These are phyloP conservation scores for Pollachius pollachius DNA, from an alignment of 2,113 vertebrate genomes.

Conservation along the genomic window DNA sequence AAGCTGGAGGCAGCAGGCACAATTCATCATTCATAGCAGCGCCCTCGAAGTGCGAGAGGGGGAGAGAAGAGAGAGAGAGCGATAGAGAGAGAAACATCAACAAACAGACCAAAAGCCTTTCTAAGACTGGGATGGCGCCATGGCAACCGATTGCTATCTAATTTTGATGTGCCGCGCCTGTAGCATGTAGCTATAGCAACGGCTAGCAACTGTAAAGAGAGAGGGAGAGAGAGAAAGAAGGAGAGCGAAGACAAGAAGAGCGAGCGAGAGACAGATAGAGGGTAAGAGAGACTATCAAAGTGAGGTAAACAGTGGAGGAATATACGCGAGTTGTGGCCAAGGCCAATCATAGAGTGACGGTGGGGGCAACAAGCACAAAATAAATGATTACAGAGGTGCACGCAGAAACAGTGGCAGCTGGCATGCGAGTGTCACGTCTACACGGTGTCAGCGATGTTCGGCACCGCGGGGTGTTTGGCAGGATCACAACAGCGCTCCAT, in stretches of 20 bases:
- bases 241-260: not conserved
- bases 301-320: not conserved
- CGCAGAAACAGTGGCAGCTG: not conserved
- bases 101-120: slow-evolving; percentile 70
- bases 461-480: not conserved
- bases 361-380: no score
- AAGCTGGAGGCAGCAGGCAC: slow-evolving; percentile 55
- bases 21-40: slow-evolving; percentile 66
- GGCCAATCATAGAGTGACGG: no score
- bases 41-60: slow-evolving; percentile 19
- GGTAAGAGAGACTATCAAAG: not conserved
- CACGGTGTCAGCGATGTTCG: slow-evolving; percentile 17
- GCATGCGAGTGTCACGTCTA: not conserved
- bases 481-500: slow-evolving; percentile 20
- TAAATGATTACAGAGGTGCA: slow-evolving; percentile 8
- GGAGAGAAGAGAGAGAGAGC: slow-evolving; percentile 13
- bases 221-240: slow-evolving; percentile 12
- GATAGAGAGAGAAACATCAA: slow-evolving; percentile 59
- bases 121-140: slow-evolving; percentile 65
- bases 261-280: slow-evolving; percentile 7
- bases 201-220: slow-evolving; percentile 67
- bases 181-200: slow-evolving; percentile 69
- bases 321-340: no score
- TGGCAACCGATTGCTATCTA: slow-evolving; percentile 81
- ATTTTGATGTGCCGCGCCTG: slow-evolving; percentile 67